Percentiles rank a stretch among this genome's conserved stretches.
Conservation (phyloP, 2,113 vertebrate species). For the Amphiprion percula region DNA sequence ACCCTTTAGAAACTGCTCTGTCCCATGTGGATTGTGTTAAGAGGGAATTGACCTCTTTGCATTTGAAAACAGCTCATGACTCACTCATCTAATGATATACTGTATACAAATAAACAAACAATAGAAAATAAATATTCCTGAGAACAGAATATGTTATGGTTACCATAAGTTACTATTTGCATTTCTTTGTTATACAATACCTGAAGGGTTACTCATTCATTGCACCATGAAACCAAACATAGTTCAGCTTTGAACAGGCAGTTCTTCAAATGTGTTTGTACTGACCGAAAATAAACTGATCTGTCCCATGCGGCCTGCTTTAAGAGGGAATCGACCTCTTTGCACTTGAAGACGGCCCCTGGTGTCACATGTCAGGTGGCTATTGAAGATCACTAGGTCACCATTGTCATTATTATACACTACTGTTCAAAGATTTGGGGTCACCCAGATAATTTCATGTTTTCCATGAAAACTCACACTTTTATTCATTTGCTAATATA, state of each 20-base stretch:
- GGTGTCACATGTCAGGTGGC: background rate
- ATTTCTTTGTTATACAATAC: no score
- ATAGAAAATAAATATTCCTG: background rate
- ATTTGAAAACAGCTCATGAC: slow-evolving; percentile 5
- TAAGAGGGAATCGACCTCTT: slow-evolving; percentile 19
- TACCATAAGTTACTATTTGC: no score
- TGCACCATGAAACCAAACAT: background rate
- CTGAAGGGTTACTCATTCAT: background rate
- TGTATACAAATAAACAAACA: background rate
- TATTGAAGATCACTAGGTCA: background rate
- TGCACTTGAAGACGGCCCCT: slow-evolving; percentile 10
- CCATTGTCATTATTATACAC: no score
- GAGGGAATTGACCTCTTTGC: slow-evolving; percentile 29
- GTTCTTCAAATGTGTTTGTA: background rate
- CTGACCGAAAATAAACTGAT: slow-evolving; percentile 11
- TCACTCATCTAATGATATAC: background rate
- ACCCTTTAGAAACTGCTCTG: slow-evolving; percentile 13
- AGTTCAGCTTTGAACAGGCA: background rate
- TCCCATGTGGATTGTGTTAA: slow-evolving; percentile 32
- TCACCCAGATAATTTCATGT: no score
- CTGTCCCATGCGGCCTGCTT: slow-evolving; percentile 14
- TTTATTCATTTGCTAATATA: no score
- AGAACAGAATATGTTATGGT: background rate
- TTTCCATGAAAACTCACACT: no score
- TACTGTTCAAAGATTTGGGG: no score